phyloP scores from a whole-genome alignment of 2,113 vertebrate species.

The Nothoprocta pentlandii region DNA sequence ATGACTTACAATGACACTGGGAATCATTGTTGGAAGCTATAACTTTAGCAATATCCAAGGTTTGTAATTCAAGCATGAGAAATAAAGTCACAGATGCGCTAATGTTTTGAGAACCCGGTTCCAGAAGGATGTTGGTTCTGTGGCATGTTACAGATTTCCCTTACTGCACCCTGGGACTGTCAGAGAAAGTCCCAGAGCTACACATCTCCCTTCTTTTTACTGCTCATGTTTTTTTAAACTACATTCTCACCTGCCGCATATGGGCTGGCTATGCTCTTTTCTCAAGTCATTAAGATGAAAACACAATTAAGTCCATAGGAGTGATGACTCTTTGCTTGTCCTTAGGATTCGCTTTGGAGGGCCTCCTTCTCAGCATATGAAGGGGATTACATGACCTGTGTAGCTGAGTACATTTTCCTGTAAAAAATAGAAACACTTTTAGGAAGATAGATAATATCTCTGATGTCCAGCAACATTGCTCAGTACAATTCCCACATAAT shows the following conservation, averaged over 20 bases:
- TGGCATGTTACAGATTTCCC: neutral
- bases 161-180: fast-evolving
- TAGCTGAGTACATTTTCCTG: neutral
- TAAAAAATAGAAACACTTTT: neutral
- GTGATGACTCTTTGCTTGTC: neutral
- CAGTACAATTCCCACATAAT: neutral
- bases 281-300: neutral
- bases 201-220: neutral
- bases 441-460: neutral
- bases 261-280: neutral
- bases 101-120: neutral
- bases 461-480: neutral
- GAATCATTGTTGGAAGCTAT: neutral
- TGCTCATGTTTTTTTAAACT: neutral
- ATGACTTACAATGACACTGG: fast-evolving
- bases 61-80: neutral
- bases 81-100: neutral
- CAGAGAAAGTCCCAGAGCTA: neutral
- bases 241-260: neutral
- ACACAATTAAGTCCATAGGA: fast-evolving
- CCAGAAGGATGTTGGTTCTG: neutral
- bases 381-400: neutral
- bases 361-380: neutral
- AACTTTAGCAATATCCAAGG: neutral
- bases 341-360: neutral